A percentile compares a stretch with the other conserved stretches of the same genome.
These are phyloP conservation scores for Pemphigus obesinymphae DNA, from an alignment of 1,140 invertebrate genomes.

Conservation along the genomic window DNA sequence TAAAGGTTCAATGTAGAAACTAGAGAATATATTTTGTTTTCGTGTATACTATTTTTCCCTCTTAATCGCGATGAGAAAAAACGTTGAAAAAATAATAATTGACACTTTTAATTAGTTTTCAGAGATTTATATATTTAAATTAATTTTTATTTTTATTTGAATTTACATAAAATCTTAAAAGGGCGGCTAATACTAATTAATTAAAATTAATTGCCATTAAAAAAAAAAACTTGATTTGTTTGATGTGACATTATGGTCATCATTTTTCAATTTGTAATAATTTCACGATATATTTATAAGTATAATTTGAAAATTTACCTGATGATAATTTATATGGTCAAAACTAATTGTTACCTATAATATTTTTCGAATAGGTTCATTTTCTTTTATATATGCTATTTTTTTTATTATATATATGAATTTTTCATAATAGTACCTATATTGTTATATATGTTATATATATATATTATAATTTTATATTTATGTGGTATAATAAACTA, in stretches of 20 bases:
- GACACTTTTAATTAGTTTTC: conserved; percentile 17
- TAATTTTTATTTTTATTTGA: neutral
- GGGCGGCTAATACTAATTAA: neutral
- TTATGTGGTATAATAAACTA: too few relatives aligned
- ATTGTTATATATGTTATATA: too few relatives aligned
- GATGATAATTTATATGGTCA: too few relatives aligned
- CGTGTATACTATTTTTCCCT: neutral
- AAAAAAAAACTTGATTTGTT: neutral
- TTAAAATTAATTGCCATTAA: neutral
- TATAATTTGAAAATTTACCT: too few relatives aligned
- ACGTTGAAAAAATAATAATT: neutral
- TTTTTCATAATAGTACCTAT: too few relatives aligned
- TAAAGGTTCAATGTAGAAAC: neutral
- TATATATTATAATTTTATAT: too few relatives aligned
- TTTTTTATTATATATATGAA: too few relatives aligned
- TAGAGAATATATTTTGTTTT: conserved; percentile 12
- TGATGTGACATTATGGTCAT: neutral
- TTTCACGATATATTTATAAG: too few relatives aligned
- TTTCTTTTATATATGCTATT: too few relatives aligned
- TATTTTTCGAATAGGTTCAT: too few relatives aligned
- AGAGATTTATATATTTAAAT: neutral
- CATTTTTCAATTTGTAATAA: too few relatives aligned
- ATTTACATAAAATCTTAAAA: neutral
- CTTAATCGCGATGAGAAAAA: neutral
- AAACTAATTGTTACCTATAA: too few relatives aligned